phyloP scores from a whole-genome alignment of 64 coral and sea anemone species.

The Actinia tenebrosa region DNA sequence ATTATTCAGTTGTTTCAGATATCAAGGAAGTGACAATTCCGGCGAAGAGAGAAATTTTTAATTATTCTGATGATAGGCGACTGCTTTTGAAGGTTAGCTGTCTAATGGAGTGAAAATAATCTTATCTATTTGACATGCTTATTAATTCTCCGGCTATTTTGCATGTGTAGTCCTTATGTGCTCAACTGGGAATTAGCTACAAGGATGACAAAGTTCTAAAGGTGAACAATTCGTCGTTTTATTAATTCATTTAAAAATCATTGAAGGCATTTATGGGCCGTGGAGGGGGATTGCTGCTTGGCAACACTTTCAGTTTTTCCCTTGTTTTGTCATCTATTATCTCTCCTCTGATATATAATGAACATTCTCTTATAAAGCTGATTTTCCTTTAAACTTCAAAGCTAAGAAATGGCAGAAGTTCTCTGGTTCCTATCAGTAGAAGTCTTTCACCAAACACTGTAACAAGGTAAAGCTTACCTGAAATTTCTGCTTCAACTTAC shows the following conservation, averaged over 20 bases:
- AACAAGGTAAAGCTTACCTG: slow-evolving; percentile 24
- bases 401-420: slow-evolving; percentile 52
- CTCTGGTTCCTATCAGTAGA: slow-evolving; percentile 38
- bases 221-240: background rate
- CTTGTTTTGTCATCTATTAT: too few relatives aligned
- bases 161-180: background rate
- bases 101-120: too few relatives aligned
- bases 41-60: background rate
- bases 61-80: slow-evolving; percentile 7
- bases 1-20: slow-evolving; percentile 8
- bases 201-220: slow-evolving; percentile 10
- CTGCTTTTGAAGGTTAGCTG: background rate
- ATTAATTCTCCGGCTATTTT: background rate
- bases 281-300: too few relatives aligned
- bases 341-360: too few relatives aligned
- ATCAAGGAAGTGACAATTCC: slow-evolving; percentile 8
- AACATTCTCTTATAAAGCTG: too few relatives aligned
- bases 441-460: slow-evolving; percentile 40
- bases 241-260: background rate
- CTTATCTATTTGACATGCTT: background rate
- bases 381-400: background rate
- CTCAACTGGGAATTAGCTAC: background rate
- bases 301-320: too few relatives aligned
- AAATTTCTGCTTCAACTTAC: background rate
- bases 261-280: too few relatives aligned